A percentile compares a stretch with the other conserved stretches of the same genome.
Conservation (phyloP, 2,888 invertebrate genomes). For the Lissonota sp. region DNA sequence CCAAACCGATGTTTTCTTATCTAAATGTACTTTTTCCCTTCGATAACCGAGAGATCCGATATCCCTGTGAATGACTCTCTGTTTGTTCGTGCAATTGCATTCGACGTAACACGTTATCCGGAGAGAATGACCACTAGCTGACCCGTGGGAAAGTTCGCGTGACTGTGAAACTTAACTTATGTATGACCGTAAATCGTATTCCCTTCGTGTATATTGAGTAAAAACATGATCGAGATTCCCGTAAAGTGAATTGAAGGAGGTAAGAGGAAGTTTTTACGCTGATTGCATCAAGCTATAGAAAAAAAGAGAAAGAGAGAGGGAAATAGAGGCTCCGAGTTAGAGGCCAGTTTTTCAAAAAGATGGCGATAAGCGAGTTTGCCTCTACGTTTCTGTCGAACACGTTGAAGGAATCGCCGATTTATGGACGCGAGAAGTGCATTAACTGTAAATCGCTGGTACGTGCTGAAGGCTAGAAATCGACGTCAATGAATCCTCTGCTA, state of each 20-base stretch:
- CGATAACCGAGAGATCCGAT: not conserved
- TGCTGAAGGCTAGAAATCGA: not conserved
- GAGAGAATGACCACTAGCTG: conserved; percentile 9
- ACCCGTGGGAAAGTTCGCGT: conserved; percentile 51
- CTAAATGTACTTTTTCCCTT: too few relatives aligned
- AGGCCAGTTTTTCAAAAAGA: conserved; percentile 50
- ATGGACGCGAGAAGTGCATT: conserved; percentile 26
- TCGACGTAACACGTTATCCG: conserved; percentile 4
- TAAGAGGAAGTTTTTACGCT: conserved; percentile 14
- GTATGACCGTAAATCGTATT: conserved; percentile 18
- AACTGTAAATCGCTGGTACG: conserved; percentile 40
- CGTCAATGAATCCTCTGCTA: not conserved
- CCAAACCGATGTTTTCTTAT: too few relatives aligned
- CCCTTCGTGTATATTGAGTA: conserved; percentile 16
- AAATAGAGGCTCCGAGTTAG: conserved; percentile 12
- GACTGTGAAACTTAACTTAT: conserved; percentile 6
- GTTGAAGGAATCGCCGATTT: conserved; percentile 6
- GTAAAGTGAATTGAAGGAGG: conserved; percentile 6
- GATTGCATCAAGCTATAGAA: too few relatives aligned
- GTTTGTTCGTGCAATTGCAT: not conserved
- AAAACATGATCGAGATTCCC: conserved; percentile 29
- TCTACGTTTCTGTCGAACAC: conserved; percentile 23
- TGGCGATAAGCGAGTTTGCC: conserved; percentile 48
- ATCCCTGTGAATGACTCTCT: conserved; percentile 1
- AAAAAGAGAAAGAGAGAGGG: too few relatives aligned